phyloP scores from a whole-genome alignment of 2,888 invertebrate species.

The Aspidiotus destructor region DNA sequence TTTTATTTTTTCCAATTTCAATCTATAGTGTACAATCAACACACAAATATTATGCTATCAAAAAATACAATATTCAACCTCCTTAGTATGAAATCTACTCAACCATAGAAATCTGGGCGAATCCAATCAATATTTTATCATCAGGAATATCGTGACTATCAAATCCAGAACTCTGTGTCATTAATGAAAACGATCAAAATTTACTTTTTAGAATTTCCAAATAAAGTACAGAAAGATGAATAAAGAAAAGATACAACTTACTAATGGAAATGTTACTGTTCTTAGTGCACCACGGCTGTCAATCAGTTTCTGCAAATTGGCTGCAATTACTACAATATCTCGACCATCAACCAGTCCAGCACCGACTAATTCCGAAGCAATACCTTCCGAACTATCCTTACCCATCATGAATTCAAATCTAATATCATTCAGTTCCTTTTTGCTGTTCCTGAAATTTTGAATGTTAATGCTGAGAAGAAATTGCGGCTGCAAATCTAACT shows the following conservation, averaged over 20 bases:
- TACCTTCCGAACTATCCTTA: constrained; percentile 82
- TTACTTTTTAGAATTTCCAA: too few species aligned
- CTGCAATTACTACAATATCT: constrained; percentile 85
- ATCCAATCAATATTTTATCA: constrained; percentile 90
- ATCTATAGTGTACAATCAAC: too few species aligned
- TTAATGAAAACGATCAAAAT: constrained; percentile 7
- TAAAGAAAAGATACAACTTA: constrained; percentile 43
- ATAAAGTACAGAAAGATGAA: constrained; percentile 4
- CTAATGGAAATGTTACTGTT: constrained; percentile 80
- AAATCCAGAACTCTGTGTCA: constrained; percentile 53
- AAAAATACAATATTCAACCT: too few species aligned
- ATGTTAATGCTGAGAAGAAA: not conserved
- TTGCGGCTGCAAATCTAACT: not conserved
- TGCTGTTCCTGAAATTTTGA: constrained; percentile 51
- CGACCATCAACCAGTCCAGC: constrained; percentile 87
- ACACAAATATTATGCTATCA: too few species aligned
- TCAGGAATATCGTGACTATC: constrained; percentile 73
- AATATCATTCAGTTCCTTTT: constrained; percentile 90
- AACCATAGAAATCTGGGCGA: constrained; percentile 91
- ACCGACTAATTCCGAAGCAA: constrained; percentile 85
- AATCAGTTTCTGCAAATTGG: constrained; percentile 82
- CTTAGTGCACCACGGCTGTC: constrained; percentile 55
- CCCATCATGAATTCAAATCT: constrained; percentile 91
- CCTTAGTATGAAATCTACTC: constrained; percentile 43
- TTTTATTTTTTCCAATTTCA: too few species aligned